Conservation (phyloP, 2,113 vertebrate genomes). For the Diglossa brunneiventris region DNA sequence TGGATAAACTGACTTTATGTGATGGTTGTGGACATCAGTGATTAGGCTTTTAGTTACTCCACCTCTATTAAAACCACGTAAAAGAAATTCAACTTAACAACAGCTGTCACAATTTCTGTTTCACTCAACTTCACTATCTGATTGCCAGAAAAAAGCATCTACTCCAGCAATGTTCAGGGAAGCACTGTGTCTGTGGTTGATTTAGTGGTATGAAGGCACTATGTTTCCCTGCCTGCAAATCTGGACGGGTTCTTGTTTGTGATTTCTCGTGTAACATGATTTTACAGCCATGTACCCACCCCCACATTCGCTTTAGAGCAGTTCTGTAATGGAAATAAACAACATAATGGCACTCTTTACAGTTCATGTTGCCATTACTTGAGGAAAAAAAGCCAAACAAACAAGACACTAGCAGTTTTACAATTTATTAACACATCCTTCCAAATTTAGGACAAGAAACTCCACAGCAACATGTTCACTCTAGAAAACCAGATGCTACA, state of each 20-base stretch:
- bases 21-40: neutral
- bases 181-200: neutral
- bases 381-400: neutral
- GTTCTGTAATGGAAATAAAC: conserved; percentile 14
- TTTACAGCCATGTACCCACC: neutral
- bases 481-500: neutral
- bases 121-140: neutral
- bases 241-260: neutral
- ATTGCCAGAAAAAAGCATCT: neutral
- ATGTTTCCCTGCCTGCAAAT: neutral
- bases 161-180: neutral
- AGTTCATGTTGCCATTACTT: conserved; percentile 16
- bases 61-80: neutral
- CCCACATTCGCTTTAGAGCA: neutral
- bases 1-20: neutral
- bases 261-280: neutral
- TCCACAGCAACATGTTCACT: neutral
- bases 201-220: neutral
- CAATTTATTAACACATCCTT: neutral
- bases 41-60: neutral
- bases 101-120: neutral
- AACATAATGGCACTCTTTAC: neutral
- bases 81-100: neutral
- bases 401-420: neutral
- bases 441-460: neutral